These are phyloP conservation scores for Drosophila mulleri DNA, from an alignment of 2,888 invertebrate species.

Conservation along the genomic window DNA sequence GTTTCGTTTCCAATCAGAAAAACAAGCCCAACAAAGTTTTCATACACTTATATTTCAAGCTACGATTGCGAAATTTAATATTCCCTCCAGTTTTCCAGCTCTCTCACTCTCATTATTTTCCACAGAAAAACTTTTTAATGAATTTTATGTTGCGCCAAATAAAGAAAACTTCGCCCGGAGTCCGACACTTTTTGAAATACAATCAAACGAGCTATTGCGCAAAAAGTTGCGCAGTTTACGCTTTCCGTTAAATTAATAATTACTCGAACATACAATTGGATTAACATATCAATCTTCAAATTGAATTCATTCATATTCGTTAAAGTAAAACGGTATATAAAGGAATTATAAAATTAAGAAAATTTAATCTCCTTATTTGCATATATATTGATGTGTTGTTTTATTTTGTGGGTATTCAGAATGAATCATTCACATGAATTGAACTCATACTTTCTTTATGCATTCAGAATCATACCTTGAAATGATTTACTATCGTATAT, in stretches of 20 bases:
- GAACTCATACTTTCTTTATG: no score
- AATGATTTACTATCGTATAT: not conserved
- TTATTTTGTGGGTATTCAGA: not conserved
- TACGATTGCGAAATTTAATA: not conserved
- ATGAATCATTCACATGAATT: not conserved
- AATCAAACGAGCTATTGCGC: conserved; percentile 1
- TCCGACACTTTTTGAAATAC: conserved; percentile 5
- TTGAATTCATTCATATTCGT: not conserved
- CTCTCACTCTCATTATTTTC: not conserved
- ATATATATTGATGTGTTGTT: not conserved
- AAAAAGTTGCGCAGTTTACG: not conserved
- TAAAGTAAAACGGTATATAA: not conserved
- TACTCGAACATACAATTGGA: not conserved
- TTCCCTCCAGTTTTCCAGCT: not conserved
- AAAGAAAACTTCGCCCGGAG: not conserved
- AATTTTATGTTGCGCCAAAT: conserved; percentile 2
- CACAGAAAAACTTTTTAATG: conserved; percentile 9
- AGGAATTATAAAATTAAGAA: not conserved
- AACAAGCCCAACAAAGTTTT: not conserved
- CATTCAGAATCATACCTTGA: not conserved
- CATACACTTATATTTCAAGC: not conserved
- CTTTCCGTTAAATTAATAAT: conserved; percentile 3
- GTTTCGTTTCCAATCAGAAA: not conserved
- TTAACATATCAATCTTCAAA: not conserved
- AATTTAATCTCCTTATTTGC: not conserved